These are phyloP conservation scores for Sebastes steindachneri DNA, from an alignment of 2,797 vertebrate genomes.

Conservation along the genomic window DNA sequence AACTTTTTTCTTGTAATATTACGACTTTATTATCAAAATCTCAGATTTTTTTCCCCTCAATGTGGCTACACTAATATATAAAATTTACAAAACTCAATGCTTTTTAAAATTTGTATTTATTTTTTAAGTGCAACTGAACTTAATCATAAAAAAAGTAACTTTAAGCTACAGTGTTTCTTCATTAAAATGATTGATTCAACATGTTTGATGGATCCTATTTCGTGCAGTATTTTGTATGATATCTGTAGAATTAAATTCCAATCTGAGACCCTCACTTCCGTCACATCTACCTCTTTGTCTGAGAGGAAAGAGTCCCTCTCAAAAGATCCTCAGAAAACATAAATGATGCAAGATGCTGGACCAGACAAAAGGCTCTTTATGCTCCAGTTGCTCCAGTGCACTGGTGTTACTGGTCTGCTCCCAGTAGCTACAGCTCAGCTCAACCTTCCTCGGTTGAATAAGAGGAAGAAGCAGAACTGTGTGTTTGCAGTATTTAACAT, in stretches of 20 bases:
- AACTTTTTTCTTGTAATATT: too few relatives aligned
- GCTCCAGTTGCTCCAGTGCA: slow-evolving; percentile 37
- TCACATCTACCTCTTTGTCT: neutral
- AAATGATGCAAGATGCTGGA: slow-evolving; percentile 20
- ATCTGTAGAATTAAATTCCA: neutral
- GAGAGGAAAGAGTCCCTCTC: neutral
- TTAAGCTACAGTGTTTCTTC: neutral
- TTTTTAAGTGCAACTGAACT: rapidly evolving
- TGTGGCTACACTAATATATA: too few relatives aligned
- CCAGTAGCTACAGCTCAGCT: slow-evolving; percentile 13
- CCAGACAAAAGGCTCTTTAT: slow-evolving; percentile 1
- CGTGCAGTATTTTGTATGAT: neutral
- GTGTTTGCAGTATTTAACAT: slow-evolving; percentile 44
- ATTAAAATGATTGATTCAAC: neutral
- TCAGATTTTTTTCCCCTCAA: too few relatives aligned
- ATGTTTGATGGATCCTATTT: neutral
- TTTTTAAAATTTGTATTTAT: too few relatives aligned
- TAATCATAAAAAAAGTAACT: neutral
- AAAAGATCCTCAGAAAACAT: slow-evolving; percentile 16
- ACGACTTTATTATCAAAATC: too few relatives aligned
- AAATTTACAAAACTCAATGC: too few relatives aligned
- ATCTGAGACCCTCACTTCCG: neutral
- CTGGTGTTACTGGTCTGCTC: slow-evolving; percentile 44
- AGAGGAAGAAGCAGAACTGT: neutral
- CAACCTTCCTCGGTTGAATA: neutral